Percentiles rank a stretch among this genome's conserved stretches.
phyloP scores from a whole-genome alignment of 92 coral and sea anemone genomes.

The Pocillopora meandrina region DNA sequence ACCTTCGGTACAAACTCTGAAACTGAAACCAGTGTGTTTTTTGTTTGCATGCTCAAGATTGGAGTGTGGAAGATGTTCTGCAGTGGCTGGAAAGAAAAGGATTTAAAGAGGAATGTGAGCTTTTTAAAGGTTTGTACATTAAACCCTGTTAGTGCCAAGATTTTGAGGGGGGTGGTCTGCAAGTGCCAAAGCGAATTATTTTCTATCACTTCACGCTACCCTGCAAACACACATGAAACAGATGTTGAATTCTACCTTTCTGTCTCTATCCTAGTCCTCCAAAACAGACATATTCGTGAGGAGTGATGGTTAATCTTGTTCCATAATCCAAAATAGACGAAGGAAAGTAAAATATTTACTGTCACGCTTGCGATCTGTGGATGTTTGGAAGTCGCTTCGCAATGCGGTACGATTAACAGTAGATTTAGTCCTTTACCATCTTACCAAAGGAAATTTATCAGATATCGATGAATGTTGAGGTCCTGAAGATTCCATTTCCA shows the following conservation, averaged over 20 bases:
- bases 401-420: neutral
- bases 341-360: conserved; percentile 7
- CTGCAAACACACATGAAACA: conserved; percentile 20
- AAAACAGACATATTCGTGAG: conserved; percentile 15
- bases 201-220: conserved; percentile 11
- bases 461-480: too few species aligned
- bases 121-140: conserved; percentile 1
- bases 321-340: conserved; percentile 9
- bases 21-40: neutral
- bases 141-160: neutral
- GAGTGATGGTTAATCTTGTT: neutral
- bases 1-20: neutral
- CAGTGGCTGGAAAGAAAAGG: too few species aligned
- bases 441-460: conserved; percentile 2
- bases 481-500: conserved; percentile 21
- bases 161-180: neutral
- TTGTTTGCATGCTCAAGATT: neutral
- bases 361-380: neutral
- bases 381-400: neutral
- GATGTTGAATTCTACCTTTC: conserved; percentile 5
- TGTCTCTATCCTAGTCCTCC: conserved; percentile 11
- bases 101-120: conserved; percentile 20
- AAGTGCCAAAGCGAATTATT: conserved; percentile 19
- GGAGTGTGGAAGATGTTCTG: conserved; percentile 8
- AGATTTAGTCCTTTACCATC: conserved; percentile 13